Base-by-base conservation (phyloP, 2,888 invertebrate species). In the Hypena proboscidalis region DNA sequence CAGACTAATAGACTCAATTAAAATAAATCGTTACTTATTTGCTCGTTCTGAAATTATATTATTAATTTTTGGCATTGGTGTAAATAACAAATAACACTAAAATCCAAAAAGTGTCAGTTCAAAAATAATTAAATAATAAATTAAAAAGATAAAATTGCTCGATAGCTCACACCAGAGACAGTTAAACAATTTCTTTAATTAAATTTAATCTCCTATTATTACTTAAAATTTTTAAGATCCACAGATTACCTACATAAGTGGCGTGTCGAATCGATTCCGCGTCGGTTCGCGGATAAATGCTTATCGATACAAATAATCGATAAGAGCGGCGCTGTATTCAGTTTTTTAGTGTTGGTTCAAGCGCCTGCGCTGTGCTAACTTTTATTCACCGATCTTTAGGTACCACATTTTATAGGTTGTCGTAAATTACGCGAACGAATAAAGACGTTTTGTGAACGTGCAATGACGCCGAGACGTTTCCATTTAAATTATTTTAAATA, bases 401-500 rank as follows among this genome's bases (percentile, higher is more conserved):
- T 85, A 79, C 77, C 63, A 58, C 67, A 77, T 70, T 90, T 90
- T 89, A 90, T 80, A 62, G 79, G 74, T 63, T 47, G 49, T 69
- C 84, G 79, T 90, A 90, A 89, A 90, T 87, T 74, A 84, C 54
- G 55, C 58, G 63, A 65, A 70, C 68, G 81, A 75, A 89, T 89
- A 88, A 86, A 89, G 89, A 87, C 82, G 85, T 89, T 87, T 82
- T 83, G 80, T 86, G 75, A 75, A 76, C 75, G 68, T 58, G 60
- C 58, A 70, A 68, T 72, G 75, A 77, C 71, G 66, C 64, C 68
- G 61, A 71, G 80, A 82, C 80, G 75, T 80, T 86, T 84, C 80
- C 81, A 85, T 87, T 87, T 83, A 82, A 85, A 84, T 85, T 83
- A 83, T 82, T 81, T 84, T 81, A 83, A 75, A 84, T 83, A 80